Base-by-base conservation (phyloP, 2,113 vertebrate species). In the Siniperca knerii region DNA sequence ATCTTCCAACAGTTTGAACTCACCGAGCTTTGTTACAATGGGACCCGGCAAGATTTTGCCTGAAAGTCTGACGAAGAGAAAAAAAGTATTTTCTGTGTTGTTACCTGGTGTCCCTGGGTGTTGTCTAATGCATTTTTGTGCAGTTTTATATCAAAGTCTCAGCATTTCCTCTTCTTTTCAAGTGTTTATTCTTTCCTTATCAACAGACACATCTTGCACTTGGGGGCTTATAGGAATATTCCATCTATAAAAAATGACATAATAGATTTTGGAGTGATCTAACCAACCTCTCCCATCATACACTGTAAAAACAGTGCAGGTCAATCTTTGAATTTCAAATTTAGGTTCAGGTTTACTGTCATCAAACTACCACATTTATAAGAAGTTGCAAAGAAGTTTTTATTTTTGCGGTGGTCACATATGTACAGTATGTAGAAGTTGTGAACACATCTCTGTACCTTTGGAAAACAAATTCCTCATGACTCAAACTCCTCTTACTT, bases 1-100 rank as follows among this genome's bases (percentile, higher is more conserved):
- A 92, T 90, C 92, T 84, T 87, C 68, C 67, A 82, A 73, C 77
- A 86, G 84, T 79, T 81, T 90, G 66, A 84, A 90, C 83, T 88
- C 70, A 11, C 48, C 7, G 33, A 83, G 85, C 69, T 75, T 73
- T 74, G 83, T 74, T 79, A 66, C 64, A 37, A 35, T 40, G 77
- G 60, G 75, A 86, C 40, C 67, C 18, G 35, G 8, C 4, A 81
- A 62, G 33, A 65, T 61, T 78, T 55, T 37, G 2, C 44, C n/a
- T 50, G 8, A 37, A 55, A 58, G 55, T 77, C 81, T 48, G 46
- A 48, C 1, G 10, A 35, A 71, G 25, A 18, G 72, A n/a, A 18
- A 46, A 42, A 46, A 52, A 48, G 4, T 46, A 25, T 71, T 54
- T 20, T 67, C 25, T 55, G 44, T 48, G 65, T 20, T 33, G 40